phyloP scores from a whole-genome alignment of 2,797 vertebrate genomes.

The Thalassophryne amazonica region DNA sequence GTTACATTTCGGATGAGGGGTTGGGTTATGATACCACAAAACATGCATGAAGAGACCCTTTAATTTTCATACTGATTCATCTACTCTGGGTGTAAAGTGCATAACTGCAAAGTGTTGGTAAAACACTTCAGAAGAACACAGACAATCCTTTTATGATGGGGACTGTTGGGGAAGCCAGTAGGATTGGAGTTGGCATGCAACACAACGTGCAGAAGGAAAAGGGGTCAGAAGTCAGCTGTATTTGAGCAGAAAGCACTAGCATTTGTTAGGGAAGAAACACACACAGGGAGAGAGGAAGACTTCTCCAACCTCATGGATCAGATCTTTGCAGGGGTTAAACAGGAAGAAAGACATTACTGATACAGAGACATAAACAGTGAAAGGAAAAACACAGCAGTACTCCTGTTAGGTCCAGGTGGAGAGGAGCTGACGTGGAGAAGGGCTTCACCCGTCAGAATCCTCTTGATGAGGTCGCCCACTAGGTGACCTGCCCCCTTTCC shows the following conservation, averaged over 20 bases:
- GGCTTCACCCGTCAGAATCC: constrained; percentile 54
- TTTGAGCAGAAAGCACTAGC: constrained; percentile 7
- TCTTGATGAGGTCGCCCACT: constrained; percentile 57
- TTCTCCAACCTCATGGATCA: constrained; percentile 68
- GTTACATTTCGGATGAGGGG: too few species aligned
- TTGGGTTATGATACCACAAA: too few species aligned
- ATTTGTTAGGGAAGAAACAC: constrained; percentile 36
- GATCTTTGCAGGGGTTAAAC: constrained; percentile 49
- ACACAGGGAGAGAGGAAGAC: constrained; percentile 49
- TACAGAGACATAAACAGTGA: constrained; percentile 37
- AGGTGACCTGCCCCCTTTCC: constrained; percentile 58
- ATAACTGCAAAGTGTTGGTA: too few species aligned
- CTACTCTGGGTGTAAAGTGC: too few species aligned
- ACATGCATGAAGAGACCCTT: too few species aligned
- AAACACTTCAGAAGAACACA: too few species aligned
- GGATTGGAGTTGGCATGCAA: constrained; percentile 36
- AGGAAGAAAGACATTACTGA: constrained; percentile 44
- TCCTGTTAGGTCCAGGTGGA: constrained; percentile 54
- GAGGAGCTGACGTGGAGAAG: constrained; percentile 11
- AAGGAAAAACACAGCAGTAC: constrained; percentile 61
- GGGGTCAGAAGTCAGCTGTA: constrained; percentile 13
- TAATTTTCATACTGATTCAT: too few species aligned
- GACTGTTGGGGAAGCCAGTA: constrained; percentile 3
- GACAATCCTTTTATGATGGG: constrained; percentile 21
- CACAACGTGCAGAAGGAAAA: constrained; percentile 54